Conservation (phyloP, 2,888 invertebrate species). For the Agrotis exclamationis region DNA sequence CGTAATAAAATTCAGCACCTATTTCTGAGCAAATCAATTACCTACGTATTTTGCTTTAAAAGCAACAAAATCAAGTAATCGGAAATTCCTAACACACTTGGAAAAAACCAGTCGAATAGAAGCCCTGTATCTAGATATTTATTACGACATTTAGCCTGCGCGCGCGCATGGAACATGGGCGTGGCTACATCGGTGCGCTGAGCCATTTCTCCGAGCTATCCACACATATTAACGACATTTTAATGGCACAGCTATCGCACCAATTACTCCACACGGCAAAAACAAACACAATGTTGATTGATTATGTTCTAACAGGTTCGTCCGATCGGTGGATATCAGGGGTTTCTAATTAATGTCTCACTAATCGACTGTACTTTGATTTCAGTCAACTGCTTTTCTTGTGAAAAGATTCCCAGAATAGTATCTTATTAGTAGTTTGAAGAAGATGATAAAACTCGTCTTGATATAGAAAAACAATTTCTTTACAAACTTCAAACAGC, state of each 20-base stretch:
- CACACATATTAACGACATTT: slow-evolving; percentile 55
- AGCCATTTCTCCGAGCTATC: slow-evolving; percentile 58
- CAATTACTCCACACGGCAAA: slow-evolving; percentile 59
- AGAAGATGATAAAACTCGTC: slow-evolving; percentile 17
- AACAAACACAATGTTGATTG: slow-evolving; percentile 63
- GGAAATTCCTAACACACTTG: slow-evolving; percentile 23
- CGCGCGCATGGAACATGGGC: slow-evolving; percentile 58
- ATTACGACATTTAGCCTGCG: slow-evolving; percentile 51
- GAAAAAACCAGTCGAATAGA: slow-evolving; percentile 20
- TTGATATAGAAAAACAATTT: slow-evolving; percentile 5
- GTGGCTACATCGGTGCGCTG: slow-evolving; percentile 39
- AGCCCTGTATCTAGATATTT: slow-evolving; percentile 45
- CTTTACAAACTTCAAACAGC: slow-evolving; percentile 25
- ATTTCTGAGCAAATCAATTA: slow-evolving; percentile 11
- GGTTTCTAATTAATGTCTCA: slow-evolving; percentile 45
- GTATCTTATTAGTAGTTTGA: not conserved
- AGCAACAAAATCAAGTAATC: not conserved
- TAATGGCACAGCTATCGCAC: slow-evolving; percentile 52
- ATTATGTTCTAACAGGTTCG: slow-evolving; percentile 55
- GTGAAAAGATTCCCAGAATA: not conserved
- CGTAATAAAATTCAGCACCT: slow-evolving; percentile 6
- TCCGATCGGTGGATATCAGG: slow-evolving; percentile 35
- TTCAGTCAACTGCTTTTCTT: slow-evolving; percentile 12
- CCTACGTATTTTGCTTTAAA: not conserved
- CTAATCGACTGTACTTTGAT: slow-evolving; percentile 35